Base-by-base conservation (phyloP, 2,888 invertebrate species). In the Urechis unicinctus region DNA sequence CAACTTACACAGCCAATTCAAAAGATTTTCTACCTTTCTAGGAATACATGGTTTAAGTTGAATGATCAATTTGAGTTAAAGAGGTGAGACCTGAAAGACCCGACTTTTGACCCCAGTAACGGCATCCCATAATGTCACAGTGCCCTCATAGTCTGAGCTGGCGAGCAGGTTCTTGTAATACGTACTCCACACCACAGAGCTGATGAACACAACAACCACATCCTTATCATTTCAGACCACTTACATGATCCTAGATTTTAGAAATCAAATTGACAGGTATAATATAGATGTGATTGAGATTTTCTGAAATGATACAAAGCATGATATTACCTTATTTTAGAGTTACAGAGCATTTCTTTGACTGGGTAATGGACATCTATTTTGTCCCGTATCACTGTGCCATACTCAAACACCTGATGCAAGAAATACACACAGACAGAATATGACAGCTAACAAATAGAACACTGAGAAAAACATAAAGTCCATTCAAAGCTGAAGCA, bases 101-200 rank as follows among this genome's bases (percentile, higher is more conserved):
- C 70, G 88, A 5, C 67, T 64, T 57, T 72, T 71, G 53, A 65
- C 85, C 17, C 87, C 88, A 1, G 88, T 88, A 59, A 77, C 77
- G 0, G 89, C 90, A 80, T 95, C 94, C 94, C 94, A 95, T 55
- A 95, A 85, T 1, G 88, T 88, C 0, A 95, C 92, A 0, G 88
- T 89, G 26, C 94, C 94, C 78, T 94, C 94, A 79, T 95, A 95
- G 81, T 94, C 94, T 55, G 91, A 89, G 25, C 91, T 91, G 1
- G 92, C 93, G 50, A 95, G 80, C 72, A 89, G 86, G 67, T 84
- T 82, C 76, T 90, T 93, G 79, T 89, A 90, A 79, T 91, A 93
- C 30, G 87, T 87, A 80, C 91, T 94, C 93, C 93, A 95, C 46
- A 89, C 88, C 0, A 94, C 87, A 81, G 93, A 94, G 30, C 93